A percentile compares a stretch with the other conserved stretches of the same genome.
These are phyloP conservation scores for Pachyseris speciosa DNA, from an alignment of 64 coral and sea anemone species.

Conservation along the genomic window DNA sequence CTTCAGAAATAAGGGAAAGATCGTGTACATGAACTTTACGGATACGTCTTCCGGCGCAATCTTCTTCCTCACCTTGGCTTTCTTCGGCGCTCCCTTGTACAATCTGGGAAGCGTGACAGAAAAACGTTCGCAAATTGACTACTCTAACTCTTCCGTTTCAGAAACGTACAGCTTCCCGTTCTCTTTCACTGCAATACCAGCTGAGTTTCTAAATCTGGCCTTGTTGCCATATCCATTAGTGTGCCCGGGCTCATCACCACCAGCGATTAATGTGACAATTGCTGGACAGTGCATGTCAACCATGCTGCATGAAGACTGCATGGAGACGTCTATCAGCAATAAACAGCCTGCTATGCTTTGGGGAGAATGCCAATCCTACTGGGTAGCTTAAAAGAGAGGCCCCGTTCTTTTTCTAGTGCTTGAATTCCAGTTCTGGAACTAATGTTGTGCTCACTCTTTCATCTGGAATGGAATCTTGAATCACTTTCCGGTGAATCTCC, in stretches of 20 bases:
- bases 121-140: background rate
- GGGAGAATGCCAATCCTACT: constrained; percentile 53
- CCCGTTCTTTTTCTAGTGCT: constrained; percentile 49
- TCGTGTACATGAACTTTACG: constrained; percentile 39
- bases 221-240: constrained; percentile 55
- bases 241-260: constrained; percentile 56
- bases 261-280: constrained; percentile 62
- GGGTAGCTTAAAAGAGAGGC: constrained; percentile 28
- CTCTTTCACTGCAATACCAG: constrained; percentile 9
- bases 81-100: constrained; percentile 11
- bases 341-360: constrained; percentile 45
- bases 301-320: constrained; percentile 64
- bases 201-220: constrained; percentile 18
- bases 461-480: constrained; percentile 37
- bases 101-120: constrained; percentile 42
- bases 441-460: constrained; percentile 39
- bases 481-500: constrained; percentile 30
- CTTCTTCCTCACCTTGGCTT: constrained; percentile 63
- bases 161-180: constrained; percentile 18
- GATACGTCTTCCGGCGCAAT: constrained; percentile 57
- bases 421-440: constrained; percentile 67
- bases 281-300: constrained; percentile 68
- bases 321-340: constrained; percentile 56
- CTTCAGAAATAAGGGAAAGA: constrained; percentile 59
- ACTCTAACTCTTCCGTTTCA: constrained; percentile 42